These are phyloP conservation scores for Paralichthys olivaceus DNA, from an alignment of 2,113 vertebrate species.

Conservation along the genomic window DNA sequence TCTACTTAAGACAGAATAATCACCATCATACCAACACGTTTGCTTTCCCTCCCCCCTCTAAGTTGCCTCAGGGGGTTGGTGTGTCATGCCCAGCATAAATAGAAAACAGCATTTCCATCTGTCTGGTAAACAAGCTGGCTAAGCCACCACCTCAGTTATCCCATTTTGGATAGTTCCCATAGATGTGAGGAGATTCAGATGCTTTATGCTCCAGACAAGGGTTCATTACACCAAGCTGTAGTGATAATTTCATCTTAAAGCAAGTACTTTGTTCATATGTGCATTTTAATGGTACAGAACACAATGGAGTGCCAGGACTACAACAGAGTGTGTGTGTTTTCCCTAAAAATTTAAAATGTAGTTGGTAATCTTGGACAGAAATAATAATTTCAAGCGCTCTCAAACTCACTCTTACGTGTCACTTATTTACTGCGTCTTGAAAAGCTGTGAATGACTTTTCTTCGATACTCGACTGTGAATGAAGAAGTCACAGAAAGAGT, in stretches of 20 bases:
- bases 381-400: not conserved
- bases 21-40: constrained; percentile 51
- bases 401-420: not conserved
- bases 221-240: constrained; percentile 38
- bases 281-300: constrained; percentile 6
- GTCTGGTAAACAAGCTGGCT: constrained; percentile 69
- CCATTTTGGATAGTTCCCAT: constrained; percentile 45
- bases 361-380: not conserved
- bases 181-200: constrained; percentile 52
- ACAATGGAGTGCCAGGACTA: not conserved
- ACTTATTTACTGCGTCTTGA: constrained; percentile 20
- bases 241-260: constrained; percentile 33
- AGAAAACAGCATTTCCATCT: constrained; percentile 73
- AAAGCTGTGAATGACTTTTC: constrained; percentile 12
- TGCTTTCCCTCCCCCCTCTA: constrained; percentile 33
- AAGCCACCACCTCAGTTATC: constrained; percentile 63
- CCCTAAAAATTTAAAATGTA: not conserved
- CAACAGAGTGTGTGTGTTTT: too few species aligned
- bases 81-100: constrained; percentile 72
- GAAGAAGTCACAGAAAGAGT: constrained; percentile 9
- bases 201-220: constrained; percentile 18
- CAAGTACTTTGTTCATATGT: constrained; percentile 21
- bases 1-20: constrained; percentile 64
- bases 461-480: not conserved
- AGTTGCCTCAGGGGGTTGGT: constrained; percentile 56